These are phyloP conservation scores for Fragum fragum DNA, from an alignment of 2,888 invertebrate species.

Conservation along the genomic window DNA sequence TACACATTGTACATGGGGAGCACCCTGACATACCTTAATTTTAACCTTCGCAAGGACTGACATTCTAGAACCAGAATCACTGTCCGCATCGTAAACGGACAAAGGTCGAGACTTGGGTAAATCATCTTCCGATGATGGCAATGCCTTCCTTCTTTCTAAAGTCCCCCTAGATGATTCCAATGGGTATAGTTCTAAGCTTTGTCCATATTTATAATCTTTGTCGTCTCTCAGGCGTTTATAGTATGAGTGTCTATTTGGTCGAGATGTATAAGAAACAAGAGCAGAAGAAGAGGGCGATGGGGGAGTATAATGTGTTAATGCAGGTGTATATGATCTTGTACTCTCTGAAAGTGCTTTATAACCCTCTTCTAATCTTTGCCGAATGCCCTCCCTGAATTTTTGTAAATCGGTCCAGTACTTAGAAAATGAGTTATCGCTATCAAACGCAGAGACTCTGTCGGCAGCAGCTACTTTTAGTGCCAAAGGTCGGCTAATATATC, in stretches of 20 bases:
- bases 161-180: constrained; percentile 47
- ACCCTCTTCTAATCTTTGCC: constrained; percentile 69
- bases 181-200: constrained; percentile 69
- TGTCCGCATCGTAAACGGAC: constrained; percentile 59
- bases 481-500: constrained; percentile 79
- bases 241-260: constrained; percentile 53
- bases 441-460: constrained; percentile 56
- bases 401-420: constrained; percentile 71
- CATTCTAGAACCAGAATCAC: constrained; percentile 68
- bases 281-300: constrained; percentile 39
- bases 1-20: constrained; percentile 16
- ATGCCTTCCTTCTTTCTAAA: constrained; percentile 34
- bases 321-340: constrained; percentile 41
- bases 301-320: constrained; percentile 45
- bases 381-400: constrained; percentile 71
- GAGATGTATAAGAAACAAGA: constrained; percentile 37
- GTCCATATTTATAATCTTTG: constrained; percentile 62
- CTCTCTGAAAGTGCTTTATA: constrained; percentile 63
- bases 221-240: constrained; percentile 64
- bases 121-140: constrained; percentile 50
- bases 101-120: constrained; percentile 59
- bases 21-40: constrained; percentile 78
- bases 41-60: constrained; percentile 80
- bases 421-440: constrained; percentile 69
- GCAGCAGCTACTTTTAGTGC: constrained; percentile 73